Evolutionary conservation across 1,140 invertebrate species (phyloP), one percentile per base, ranked within the genome.

Genomic region (Venustaconcha ellipsiformis): DNA sequence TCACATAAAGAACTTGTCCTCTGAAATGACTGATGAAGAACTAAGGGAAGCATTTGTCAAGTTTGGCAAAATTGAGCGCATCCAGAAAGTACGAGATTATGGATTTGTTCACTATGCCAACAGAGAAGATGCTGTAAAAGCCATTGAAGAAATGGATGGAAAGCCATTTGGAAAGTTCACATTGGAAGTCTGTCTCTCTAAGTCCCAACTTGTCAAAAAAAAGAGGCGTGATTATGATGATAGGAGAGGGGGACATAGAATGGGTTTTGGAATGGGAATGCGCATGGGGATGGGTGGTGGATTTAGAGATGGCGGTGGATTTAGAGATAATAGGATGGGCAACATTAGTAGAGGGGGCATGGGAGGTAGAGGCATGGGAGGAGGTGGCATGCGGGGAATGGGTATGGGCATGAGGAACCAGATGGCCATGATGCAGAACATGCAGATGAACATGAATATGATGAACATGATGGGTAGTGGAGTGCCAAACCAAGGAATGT

Each of bases 1-100:
- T 48, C 92, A 92, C 78, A 88, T 92, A 0, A 80, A 92, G 58
- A 92, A 93, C 79, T 76, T 92, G 66, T 89, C 89, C 78, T 75
- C 89, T 18, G 80, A 63, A 3, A 92, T 91, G 0, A 89, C 89
- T 0, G 92, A 92, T 80, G 88, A 91, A 13, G 82, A 81, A 30
- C 79, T 88, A 12, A 67, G 80, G 62, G 63, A 76, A n/a, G 65
- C 88, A 62, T 91, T 90, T 80, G 78, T 86, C 70, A 60, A 72
- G 65, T 76, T 76, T 23, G 76, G 79, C 1, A 67, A 74, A 23
- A 73, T 92, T 5, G 89, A 91, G 68, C 83, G 88, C 48, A 90
- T 92, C 13, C 91, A 91, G 77, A 91, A 91, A 74, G 80, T 91
- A 0, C 79, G 87, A 64, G 90, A 92, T 79, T 92, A 88, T 80